phyloP scores from a whole-genome alignment of 2,113 vertebrate genomes.

The Phaethon lepturus region DNA sequence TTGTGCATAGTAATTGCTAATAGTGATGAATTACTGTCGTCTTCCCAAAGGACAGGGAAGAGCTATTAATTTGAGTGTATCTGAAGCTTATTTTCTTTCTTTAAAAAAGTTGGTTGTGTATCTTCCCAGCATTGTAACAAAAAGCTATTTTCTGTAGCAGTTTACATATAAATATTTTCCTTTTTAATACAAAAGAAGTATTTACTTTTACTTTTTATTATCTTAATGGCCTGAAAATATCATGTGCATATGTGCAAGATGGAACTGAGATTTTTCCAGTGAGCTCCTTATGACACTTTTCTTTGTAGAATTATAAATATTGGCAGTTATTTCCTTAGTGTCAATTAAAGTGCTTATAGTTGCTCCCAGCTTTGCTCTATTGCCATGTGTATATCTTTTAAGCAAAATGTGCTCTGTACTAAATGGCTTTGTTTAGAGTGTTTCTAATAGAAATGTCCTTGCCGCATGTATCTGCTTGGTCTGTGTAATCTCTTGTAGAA shows the following conservation, averaged over 20 bases:
- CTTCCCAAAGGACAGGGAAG: not conserved
- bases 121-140: not conserved
- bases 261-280: not conserved
- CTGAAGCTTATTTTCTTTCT: not conserved
- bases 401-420: slow-evolving; percentile 14
- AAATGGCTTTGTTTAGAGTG: slow-evolving; percentile 27
- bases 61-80: not conserved
- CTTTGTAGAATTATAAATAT: slow-evolving; percentile 18
- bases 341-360: not conserved
- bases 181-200: not conserved
- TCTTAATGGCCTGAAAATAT: not conserved
- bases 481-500: slow-evolving; percentile 43
- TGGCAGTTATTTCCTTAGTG: slow-evolving; percentile 8
- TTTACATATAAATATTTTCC: not conserved
- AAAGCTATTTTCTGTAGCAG: not conserved
- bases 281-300: not conserved
- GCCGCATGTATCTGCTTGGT: slow-evolving; percentile 3
- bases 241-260: not conserved
- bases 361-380: slow-evolving; percentile 21
- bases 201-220: not conserved
- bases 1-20: not conserved
- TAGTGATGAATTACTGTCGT: not conserved
- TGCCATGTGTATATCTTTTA: not conserved
- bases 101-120: not conserved
- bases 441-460: slow-evolving; percentile 32